A percentile compares a stretch with the other conserved stretches of the same genome.
Evolutionary conservation across 2,888 invertebrate genomes (phyloP).

Genomic region (Erebia ligea): DNA sequence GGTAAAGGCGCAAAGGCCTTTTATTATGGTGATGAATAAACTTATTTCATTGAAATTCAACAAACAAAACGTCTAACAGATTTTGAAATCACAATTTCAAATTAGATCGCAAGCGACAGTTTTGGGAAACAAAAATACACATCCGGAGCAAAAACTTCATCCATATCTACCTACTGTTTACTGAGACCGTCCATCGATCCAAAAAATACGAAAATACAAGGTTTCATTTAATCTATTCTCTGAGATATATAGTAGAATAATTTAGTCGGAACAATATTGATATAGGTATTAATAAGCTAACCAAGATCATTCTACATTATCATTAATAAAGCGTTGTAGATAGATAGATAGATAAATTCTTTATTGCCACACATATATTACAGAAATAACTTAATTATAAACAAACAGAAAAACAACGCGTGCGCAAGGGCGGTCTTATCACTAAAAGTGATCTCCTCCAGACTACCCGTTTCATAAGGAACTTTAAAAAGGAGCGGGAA

Average conservation of each 20-base stretch:
- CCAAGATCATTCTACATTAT: neutral
- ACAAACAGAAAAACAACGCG: too few species aligned
- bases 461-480: too few species aligned
- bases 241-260: slow-evolving; percentile 14
- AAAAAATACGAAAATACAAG: slow-evolving; percentile 5
- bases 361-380: too few species aligned
- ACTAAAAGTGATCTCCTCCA: too few species aligned
- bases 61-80: neutral
- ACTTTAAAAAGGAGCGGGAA: too few species aligned
- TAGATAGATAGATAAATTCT: too few species aligned
- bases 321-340: too few species aligned
- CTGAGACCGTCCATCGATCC: slow-evolving; percentile 6
- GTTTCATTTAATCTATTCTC: slow-evolving; percentile 2
- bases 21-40: neutral
- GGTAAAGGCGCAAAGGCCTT: too few species aligned
- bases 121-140: slow-evolving; percentile 9
- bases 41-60: slow-evolving; percentile 3
- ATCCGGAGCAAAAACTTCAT: slow-evolving; percentile 2
- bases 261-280: neutral
- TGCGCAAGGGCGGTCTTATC: too few species aligned
- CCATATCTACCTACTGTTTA: neutral
- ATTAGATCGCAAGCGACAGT: slow-evolving; percentile 4
- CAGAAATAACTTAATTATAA: too few species aligned
- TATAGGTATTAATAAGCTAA: neutral
- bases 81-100: slow-evolving; percentile 16